These are phyloP conservation scores for Saccostrea cuccullata DNA, from an alignment of 1,140 invertebrate genomes.

Conservation along the genomic window DNA sequence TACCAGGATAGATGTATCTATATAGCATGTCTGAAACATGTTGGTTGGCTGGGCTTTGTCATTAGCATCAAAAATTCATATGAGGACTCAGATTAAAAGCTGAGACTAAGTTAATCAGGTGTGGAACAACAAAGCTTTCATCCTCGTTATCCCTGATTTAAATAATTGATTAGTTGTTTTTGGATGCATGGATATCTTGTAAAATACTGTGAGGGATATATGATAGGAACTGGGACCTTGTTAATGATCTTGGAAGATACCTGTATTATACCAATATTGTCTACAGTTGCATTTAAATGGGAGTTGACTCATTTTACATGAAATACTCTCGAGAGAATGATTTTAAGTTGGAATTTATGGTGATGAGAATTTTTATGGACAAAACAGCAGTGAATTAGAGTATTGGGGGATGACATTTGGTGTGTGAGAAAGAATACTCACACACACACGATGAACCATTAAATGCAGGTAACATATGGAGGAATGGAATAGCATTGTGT, in stretches of 20 bases:
- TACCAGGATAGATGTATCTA: background rate
- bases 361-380: background rate
- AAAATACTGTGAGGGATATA: background rate
- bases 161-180: constrained; percentile 20
- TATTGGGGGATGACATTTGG: background rate
- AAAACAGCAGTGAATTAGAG: background rate
- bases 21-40: background rate
- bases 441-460: background rate
- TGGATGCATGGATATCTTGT: background rate
- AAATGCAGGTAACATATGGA: background rate
- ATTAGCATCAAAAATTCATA: constrained; percentile 32
- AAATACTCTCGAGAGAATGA: background rate
- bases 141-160: background rate
- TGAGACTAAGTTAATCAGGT: constrained; percentile 4
- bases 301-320: constrained; percentile 8
- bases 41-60: background rate
- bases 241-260: background rate
- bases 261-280: background rate
- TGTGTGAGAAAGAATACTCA: background rate
- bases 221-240: background rate
- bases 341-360: background rate
- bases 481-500: background rate
- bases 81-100: background rate
- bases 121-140: background rate
- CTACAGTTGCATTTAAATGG: background rate